Percentiles rank a stretch among this genome's conserved stretches.
These are phyloP conservation scores for Odontophorus gujanensis DNA, from an alignment of 2,113 vertebrate genomes.

Conservation along the genomic window DNA sequence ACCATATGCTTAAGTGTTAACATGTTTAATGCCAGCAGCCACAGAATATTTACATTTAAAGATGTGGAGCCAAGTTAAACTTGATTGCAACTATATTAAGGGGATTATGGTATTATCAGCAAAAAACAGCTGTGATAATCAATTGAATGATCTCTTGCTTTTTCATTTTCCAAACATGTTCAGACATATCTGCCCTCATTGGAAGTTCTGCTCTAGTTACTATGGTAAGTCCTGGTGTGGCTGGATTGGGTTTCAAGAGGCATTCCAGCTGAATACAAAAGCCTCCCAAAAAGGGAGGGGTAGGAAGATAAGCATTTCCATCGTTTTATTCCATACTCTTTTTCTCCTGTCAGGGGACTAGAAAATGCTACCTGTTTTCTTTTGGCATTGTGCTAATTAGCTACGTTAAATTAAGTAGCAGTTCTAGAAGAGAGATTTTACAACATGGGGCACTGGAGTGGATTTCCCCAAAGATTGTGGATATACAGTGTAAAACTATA, in stretches of 20 bases:
- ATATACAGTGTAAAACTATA: neutral
- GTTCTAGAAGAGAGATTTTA: neutral
- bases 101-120: conserved; percentile 30
- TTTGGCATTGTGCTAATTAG: neutral
- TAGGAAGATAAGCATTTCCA: neutral
- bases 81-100: conserved; percentile 30
- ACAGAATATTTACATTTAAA: conserved; percentile 39
- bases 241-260: neutral
- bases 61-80: conserved; percentile 35
- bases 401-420: neutral
- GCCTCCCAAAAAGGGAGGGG: neutral
- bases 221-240: neutral
- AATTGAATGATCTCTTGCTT: neutral
- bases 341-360: neutral
- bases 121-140: neutral
- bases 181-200: neutral
- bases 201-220: neutral
- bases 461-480: neutral
- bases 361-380: neutral
- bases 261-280: neutral
- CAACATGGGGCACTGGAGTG: neutral
- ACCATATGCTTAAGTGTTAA: conserved; percentile 38
- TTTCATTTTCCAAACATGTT: neutral
- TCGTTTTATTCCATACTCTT: neutral
- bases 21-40: conserved; percentile 2